phyloP scores from a whole-genome alignment of 2,888 invertebrate species.

The Camptogramma bilineatum region DNA sequence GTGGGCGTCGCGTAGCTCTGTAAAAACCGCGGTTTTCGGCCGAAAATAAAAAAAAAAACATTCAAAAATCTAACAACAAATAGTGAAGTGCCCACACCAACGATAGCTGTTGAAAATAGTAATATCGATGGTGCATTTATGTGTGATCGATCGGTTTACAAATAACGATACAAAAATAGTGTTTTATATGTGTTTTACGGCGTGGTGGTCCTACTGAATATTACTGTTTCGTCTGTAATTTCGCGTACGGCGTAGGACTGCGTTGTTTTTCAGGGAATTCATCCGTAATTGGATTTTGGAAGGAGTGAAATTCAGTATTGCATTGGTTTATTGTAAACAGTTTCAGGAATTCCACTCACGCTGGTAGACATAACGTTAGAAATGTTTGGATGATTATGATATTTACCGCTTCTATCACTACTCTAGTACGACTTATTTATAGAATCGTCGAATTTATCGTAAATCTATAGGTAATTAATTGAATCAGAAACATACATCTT shows the following conservation, averaged over 20 bases:
- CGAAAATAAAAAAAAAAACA: conserved; percentile 47
- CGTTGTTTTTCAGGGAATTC: conserved; percentile 47
- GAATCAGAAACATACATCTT: neutral
- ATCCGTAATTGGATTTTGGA: conserved; percentile 37
- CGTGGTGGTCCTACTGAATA: conserved; percentile 67
- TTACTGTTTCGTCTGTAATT: conserved; percentile 54
- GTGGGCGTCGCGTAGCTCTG: conserved; percentile 75
- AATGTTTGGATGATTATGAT: conserved; percentile 16
- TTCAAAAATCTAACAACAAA: conserved; percentile 32
- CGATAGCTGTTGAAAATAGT: conserved; percentile 13
- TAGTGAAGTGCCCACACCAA: conserved; percentile 28
- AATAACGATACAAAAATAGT: conserved; percentile 75
- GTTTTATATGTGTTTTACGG: conserved; percentile 74
- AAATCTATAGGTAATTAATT: conserved; percentile 15
- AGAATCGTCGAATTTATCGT: conserved; percentile 21
- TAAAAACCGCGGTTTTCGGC: conserved; percentile 60
- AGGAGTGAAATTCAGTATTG: conserved; percentile 26
- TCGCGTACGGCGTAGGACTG: conserved; percentile 45
- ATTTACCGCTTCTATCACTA: conserved; percentile 3
- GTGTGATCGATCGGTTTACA: conserved; percentile 64
- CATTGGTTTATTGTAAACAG: conserved; percentile 23
- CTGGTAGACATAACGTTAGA: conserved; percentile 10
- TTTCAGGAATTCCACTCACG: conserved; percentile 16
- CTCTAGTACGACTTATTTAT: conserved; percentile 16
- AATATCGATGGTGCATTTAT: conserved; percentile 38